Evolutionary conservation across 1,140 invertebrate species (phyloP), one percentile per base, ranked within the genome.

Genomic region (Zaprionus nigranus): DNA sequence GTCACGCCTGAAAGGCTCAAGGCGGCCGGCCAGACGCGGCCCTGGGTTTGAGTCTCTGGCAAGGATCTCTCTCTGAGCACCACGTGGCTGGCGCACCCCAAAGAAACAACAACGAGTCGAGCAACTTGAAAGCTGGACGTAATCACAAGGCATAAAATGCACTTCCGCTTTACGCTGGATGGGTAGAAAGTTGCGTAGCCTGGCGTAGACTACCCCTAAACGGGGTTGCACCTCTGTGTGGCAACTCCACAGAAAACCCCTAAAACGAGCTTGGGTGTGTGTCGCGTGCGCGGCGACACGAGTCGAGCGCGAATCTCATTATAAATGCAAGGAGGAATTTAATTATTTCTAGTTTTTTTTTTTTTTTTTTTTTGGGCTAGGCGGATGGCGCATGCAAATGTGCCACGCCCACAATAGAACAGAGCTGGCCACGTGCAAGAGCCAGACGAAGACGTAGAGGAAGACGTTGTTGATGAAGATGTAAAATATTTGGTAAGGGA

Each of bases 1-100:
- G 88, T 91, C 88, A 91, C 88, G 88, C 77, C 90, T 91, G 84
- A 91, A 75, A 73, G 78, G 46, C 69, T 73, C 63, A 88, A 81
- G 62, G 62, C 82, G 74, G 83, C 69, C 78, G 40, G 17, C n/a
- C 40, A 46, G n/a, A 17, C 70, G 30, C 30, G 30, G 9, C 9
- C 30, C 6, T 49, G 17, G 2, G 20, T 51, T 1, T 24, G 46
- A 12, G 20, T 13, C 20, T 20, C 20, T 20, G 46, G 46, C 11
- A 68, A 57, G 15, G 49, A 58, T 51, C 54, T 64, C 54, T 64
- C 3, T 3, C 30, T 59, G 65, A 54, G 46, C 38, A 70, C 74
- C 84, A 88, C 84, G 84, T 88, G 84, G 30, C 81, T 74, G 85
- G 81, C 84, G 84, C 84, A 83, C 88, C 81, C 83, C 84, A 69